Base-by-base conservation (phyloP, 2,888 invertebrate species). In the Tipula vernalis region DNA sequence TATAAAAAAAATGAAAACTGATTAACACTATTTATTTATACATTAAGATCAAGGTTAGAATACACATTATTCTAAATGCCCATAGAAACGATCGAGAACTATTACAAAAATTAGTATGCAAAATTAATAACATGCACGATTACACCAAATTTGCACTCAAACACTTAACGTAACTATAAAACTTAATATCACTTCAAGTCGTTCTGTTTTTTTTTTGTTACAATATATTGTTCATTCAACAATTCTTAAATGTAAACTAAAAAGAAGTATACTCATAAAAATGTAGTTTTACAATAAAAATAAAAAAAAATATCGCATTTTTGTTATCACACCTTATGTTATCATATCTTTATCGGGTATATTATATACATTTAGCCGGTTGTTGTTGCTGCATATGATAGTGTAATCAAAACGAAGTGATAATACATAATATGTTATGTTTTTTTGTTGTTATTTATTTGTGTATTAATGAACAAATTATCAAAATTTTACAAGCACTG, bases 311-410 rank as follows among this genome's bases (percentile, higher is more conserved):
- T 71, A 71, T 71, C 71, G 71, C 71, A 71, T 71, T 87, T 88
- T 71, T 87, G 87, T 88, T 88, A 88, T 88, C 88, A 88, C 88
- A 88, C 88, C 88, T 88, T 88, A 85, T 86, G 88, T 88, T 88
- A 88, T 88, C 88, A 88, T 88, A 88, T 88, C 88, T 88, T 88
- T 88, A 88, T 88, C 88, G 87, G 87, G 85, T 71, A 71, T 71
- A 71, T 71, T 71, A 71, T 71, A 71, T 71, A 71, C 71, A 51
- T 51, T 51, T 28, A 71, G 28, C 12, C 28, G 71, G 10, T 71
- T 71, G 71, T 71, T 71, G 71, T 71, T 71, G 71, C 28, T 71
- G 71, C 5, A 71, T 28, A 71, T 28, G 71, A 71, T 71, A 71
- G 10, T 28, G 28, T 71, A 71, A 71, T 71, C 71, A 71, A 71